These are phyloP conservation scores for Plagiodera versicolora DNA, from an alignment of 2,888 invertebrate species.

Conservation along the genomic window DNA sequence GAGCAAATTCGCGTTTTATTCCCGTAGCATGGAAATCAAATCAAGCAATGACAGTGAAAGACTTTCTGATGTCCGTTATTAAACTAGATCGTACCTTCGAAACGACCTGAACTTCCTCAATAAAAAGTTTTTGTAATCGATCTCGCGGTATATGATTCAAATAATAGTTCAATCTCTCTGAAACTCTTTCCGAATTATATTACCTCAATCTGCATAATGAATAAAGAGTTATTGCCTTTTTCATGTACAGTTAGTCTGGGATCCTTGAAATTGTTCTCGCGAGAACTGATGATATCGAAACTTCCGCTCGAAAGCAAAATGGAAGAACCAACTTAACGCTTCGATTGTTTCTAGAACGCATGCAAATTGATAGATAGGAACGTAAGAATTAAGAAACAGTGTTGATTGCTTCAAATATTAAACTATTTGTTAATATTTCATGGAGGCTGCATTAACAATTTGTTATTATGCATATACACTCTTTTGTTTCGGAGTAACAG, in stretches of 20 bases:
- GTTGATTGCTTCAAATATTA: conserved; percentile 33
- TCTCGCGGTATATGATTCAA: not conserved
- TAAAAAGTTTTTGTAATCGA: not conserved
- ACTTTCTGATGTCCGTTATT: not conserved
- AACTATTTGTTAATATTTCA: conserved; percentile 42
- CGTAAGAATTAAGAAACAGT: conserved; percentile 38
- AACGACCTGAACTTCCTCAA: not conserved
- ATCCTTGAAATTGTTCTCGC: conserved; percentile 32
- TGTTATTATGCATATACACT: conserved; percentile 19
- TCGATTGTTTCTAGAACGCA: conserved; percentile 46
- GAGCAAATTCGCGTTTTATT: too few species aligned
- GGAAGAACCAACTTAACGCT: conserved; percentile 39
- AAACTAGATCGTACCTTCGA: too few species aligned
- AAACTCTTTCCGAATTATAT: not conserved
- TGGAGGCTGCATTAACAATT: conserved; percentile 31
- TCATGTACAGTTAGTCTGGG: conserved; percentile 31
- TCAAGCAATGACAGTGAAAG: not conserved
- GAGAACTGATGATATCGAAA: conserved; percentile 37
- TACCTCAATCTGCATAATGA: conserved; percentile 14
- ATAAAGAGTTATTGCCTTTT: conserved; percentile 31
- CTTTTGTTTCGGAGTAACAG: conserved; percentile 23
- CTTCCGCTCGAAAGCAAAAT: conserved; percentile 41
- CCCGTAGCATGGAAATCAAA: too few species aligned
- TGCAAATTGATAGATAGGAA: conserved; percentile 39
- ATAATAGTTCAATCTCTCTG: not conserved